Percentiles rank a stretch among this genome's conserved stretches.
Evolutionary conservation across 2,888 invertebrate species (phyloP).

Genomic region (Lasioglossum morio): DNA sequence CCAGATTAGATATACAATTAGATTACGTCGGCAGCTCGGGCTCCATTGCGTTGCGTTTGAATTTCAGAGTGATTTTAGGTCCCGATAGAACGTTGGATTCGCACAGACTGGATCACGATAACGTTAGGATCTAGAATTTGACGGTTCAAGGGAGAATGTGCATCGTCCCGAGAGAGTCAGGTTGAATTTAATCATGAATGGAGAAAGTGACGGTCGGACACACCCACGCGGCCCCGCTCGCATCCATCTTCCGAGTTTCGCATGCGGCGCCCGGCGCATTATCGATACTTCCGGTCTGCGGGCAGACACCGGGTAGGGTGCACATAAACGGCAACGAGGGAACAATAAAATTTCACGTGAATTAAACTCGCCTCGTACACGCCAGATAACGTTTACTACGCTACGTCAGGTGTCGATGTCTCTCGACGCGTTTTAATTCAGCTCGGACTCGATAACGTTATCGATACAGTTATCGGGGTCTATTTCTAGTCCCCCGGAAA

Average conservation of each 20-base stretch:
- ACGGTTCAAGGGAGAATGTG: not conserved
- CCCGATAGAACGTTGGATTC: not conserved
- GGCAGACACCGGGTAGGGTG: constrained; percentile 18
- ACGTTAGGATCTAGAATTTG: not conserved
- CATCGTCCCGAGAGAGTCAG: not conserved
- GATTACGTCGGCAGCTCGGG: not conserved
- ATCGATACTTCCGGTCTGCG: constrained; percentile 58
- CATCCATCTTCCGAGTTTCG: constrained; percentile 55
- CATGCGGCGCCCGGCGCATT: constrained; percentile 37
- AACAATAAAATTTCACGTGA: constrained; percentile 54
- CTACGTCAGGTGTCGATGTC: constrained; percentile 38
- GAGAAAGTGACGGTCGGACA: constrained; percentile 29
- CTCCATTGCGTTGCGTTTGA: not conserved
- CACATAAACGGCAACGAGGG: constrained; percentile 7
- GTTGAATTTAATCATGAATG: constrained; percentile 53
- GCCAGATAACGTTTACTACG: constrained; percentile 1
- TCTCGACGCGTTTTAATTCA: not conserved
- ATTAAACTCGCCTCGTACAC: constrained; percentile 13
- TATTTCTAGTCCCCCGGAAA: not conserved
- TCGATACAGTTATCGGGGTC: not conserved
- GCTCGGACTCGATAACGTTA: constrained; percentile 22
- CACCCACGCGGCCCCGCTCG: constrained; percentile 65
- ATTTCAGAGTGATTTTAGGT: not conserved
- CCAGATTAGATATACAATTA: not conserved
- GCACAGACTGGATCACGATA: not conserved